phyloP scores from a whole-genome alignment of 2,113 vertebrate genomes.

The Spea multiplicata region DNA sequence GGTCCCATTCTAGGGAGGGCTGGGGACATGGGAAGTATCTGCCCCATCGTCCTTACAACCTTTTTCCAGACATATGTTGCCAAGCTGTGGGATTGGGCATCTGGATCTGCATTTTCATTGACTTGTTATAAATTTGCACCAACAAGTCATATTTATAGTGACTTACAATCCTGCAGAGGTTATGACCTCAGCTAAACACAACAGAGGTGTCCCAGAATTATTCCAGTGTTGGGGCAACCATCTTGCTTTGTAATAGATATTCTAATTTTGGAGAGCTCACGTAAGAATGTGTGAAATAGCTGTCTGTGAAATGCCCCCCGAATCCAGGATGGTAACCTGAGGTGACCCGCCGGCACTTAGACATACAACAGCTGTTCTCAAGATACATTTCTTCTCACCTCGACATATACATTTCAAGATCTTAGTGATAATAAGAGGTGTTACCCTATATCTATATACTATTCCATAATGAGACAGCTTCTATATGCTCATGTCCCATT shows the following conservation, averaged over 20 bases:
- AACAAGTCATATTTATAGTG: too few relatives aligned
- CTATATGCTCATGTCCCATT: background rate
- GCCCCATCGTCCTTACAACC: too few relatives aligned
- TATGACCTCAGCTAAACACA: too few relatives aligned
- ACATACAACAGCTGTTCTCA: conserved; percentile 34
- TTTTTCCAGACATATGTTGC: too few relatives aligned
- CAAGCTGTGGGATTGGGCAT: too few relatives aligned
- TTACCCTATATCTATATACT: background rate
- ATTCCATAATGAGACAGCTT: background rate
- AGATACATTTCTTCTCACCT: conserved; percentile 16
- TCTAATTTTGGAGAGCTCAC: conserved; percentile 24
- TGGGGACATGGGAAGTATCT: too few relatives aligned
- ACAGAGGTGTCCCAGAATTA: too few relatives aligned
- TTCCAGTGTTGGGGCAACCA: too few relatives aligned
- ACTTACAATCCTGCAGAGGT: too few relatives aligned
- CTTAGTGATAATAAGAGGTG: background rate
- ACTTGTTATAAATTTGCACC: too few relatives aligned
- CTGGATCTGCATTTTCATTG: too few relatives aligned
- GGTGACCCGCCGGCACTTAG: conserved; percentile 25
- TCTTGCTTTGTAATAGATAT: conserved; percentile 13
- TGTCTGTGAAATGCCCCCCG: conserved; percentile 16
- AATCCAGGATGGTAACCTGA: conserved; percentile 25
- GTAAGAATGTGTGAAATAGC: conserved; percentile 38
- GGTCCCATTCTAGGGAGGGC: too few relatives aligned
- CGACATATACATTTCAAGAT: background rate